These are phyloP conservation scores for Nycticryphes semicollaris DNA, from an alignment of 2,113 vertebrate genomes.

Conservation along the genomic window DNA sequence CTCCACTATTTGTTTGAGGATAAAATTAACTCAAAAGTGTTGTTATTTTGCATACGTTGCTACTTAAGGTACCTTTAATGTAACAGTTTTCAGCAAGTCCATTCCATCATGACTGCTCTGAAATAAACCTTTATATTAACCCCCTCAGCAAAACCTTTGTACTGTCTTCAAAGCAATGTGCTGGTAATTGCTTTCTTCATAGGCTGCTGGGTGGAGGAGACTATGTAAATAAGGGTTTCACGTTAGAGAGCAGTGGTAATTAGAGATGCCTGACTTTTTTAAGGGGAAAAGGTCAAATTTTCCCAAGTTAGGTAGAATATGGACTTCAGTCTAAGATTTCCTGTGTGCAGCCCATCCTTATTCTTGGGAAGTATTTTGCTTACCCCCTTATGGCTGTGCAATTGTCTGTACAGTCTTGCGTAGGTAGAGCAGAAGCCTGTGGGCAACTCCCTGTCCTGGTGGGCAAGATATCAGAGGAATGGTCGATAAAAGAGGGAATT, in stretches of 20 bases:
- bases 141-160: background rate
- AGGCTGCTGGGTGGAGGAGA: background rate
- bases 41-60: background rate
- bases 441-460: background rate
- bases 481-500: background rate
- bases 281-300: background rate
- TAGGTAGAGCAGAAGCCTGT: background rate
- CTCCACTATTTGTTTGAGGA: background rate
- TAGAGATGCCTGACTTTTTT: background rate
- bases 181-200: background rate
- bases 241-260: background rate
- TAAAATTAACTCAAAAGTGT: background rate
- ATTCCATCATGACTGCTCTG: background rate
- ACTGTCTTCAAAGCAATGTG: background rate
- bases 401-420: fast-evolving
- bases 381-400: background rate
- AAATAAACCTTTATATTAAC: background rate
- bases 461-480: background rate
- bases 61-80: background rate
- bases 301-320: background rate
- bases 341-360: background rate
- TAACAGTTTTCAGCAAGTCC: background rate
- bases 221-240: background rate
- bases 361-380: fast-evolving
- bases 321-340: background rate